A percentile compares a stretch with the other conserved stretches of the same genome.
phyloP scores from a whole-genome alignment of 2,113 vertebrate genomes.

The Etia nguti region DNA sequence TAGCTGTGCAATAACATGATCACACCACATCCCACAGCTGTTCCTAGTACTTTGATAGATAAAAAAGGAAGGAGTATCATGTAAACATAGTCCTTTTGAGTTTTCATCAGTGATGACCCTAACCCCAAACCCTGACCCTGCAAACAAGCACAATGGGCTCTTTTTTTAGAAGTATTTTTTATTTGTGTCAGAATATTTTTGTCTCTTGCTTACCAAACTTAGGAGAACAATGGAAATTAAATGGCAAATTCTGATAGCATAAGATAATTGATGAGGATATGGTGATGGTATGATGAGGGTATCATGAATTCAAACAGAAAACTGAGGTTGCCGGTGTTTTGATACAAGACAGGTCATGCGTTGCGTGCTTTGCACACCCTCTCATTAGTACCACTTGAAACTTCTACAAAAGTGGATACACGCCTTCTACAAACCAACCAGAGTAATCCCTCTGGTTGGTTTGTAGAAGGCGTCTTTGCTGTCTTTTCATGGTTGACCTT shows the following conservation, averaged over 20 bases:
- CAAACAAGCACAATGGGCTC: background rate
- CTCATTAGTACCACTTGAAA: background rate
- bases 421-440: background rate
- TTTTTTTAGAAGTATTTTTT: background rate
- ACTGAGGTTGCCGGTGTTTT: background rate
- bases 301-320: background rate
- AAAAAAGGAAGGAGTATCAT: background rate
- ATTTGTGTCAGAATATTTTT: background rate
- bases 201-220: background rate
- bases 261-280: background rate
- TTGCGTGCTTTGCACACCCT: background rate
- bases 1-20: background rate
- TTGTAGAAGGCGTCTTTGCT: too few species aligned
- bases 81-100: background rate
- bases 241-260: background rate
- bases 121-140: background rate
- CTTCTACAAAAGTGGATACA: background rate
- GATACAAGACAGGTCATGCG: background rate
- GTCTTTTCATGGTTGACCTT: background rate
- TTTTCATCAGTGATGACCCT: background rate
- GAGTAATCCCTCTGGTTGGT: too few species aligned
- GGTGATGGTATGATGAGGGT: background rate
- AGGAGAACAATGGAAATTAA: background rate
- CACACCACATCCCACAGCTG: background rate
- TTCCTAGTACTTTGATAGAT: background rate